These are phyloP conservation scores for Corvus hawaiiensis DNA, from an alignment of 2,113 vertebrate species.

Conservation along the genomic window DNA sequence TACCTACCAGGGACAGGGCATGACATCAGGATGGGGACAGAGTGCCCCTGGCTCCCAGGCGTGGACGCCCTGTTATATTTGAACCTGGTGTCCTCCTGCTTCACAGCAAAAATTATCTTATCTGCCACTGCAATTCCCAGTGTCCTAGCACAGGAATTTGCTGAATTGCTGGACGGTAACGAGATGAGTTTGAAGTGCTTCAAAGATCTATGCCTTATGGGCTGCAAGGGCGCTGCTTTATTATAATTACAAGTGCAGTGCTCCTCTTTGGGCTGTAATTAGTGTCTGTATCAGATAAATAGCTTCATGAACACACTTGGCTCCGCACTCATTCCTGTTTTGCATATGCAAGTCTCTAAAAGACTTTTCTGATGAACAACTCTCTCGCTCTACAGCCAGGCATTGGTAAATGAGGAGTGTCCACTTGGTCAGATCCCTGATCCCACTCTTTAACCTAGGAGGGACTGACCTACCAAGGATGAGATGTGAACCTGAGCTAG, in stretches of 20 bases:
- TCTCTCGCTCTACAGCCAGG: background rate
- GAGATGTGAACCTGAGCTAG: background rate
- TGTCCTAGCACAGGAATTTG: background rate
- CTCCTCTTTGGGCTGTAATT: conserved; percentile 2
- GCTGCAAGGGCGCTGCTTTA: background rate
- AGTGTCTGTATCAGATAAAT: conserved; percentile 43
- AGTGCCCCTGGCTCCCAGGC: background rate
- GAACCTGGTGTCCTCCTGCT: background rate
- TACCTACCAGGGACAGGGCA: conserved; percentile 65
- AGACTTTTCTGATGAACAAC: conserved; percentile 9
- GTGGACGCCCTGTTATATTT: accelerated
- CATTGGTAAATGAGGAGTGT: background rate
- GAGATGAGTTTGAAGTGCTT: background rate
- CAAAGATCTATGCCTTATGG: conserved; percentile 24
- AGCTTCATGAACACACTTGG: conserved; percentile 11
- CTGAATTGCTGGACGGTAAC: background rate
- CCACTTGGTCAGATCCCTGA: background rate
- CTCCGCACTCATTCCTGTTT: background rate
- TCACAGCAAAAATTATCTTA: background rate
- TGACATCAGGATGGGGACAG: accelerated
- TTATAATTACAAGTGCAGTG: background rate
- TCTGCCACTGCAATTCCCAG: background rate
- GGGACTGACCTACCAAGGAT: background rate
- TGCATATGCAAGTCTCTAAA: background rate
- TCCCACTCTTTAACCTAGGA: background rate